Evolutionary conservation across 30 jellyfish, hydroid and myxozoan genomes (phyloP).

Genomic region (Calvadosia cruxmelitensis): DNA sequence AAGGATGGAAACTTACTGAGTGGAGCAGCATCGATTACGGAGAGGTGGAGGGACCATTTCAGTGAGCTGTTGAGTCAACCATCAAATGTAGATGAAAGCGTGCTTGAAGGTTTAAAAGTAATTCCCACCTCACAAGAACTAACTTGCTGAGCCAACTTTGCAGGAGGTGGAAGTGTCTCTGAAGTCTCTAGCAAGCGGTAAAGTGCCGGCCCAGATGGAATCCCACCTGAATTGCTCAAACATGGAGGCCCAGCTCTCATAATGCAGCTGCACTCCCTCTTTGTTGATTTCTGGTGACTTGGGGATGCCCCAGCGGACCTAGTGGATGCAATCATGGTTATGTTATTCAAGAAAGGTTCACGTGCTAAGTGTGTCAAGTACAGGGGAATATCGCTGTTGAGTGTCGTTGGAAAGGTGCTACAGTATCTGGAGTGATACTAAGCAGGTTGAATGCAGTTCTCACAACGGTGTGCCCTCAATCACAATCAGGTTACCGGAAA

Average conservation of each 20-base stretch:
- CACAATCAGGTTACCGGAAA: constrained; percentile 51
- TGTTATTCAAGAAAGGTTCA: constrained; percentile 24
- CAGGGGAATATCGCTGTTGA: constrained; percentile 32
- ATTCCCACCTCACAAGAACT: constrained; percentile 17
- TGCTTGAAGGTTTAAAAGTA: constrained; percentile 42
- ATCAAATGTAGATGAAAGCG: constrained; percentile 27
- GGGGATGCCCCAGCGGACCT: constrained; percentile 27
- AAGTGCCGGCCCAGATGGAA: constrained; percentile 50
- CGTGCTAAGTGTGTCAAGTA: constrained; percentile 16
- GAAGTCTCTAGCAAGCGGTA: constrained; percentile 8
- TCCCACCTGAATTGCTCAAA: constrained; percentile 27
- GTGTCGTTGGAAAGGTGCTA: constrained; percentile 30
- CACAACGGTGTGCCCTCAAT: constrained; percentile 28
- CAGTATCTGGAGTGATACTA: neutral
- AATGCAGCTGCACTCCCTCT: constrained; percentile 15
- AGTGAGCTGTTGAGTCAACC: constrained; percentile 44
- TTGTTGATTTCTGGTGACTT: constrained; percentile 18
- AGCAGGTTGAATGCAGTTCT: constrained; percentile 34
- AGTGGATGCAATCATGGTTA: constrained; percentile 30
- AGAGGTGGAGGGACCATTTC: constrained; percentile 41
- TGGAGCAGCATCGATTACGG: constrained; percentile 17
- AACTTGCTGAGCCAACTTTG: constrained; percentile 1
- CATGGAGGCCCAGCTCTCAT: constrained; percentile 29
- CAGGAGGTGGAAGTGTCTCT: constrained; percentile 22
- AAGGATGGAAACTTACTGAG: constrained; percentile 32